Conservation (phyloP, 2,888 invertebrate species). For the Autographa gamma region DNA sequence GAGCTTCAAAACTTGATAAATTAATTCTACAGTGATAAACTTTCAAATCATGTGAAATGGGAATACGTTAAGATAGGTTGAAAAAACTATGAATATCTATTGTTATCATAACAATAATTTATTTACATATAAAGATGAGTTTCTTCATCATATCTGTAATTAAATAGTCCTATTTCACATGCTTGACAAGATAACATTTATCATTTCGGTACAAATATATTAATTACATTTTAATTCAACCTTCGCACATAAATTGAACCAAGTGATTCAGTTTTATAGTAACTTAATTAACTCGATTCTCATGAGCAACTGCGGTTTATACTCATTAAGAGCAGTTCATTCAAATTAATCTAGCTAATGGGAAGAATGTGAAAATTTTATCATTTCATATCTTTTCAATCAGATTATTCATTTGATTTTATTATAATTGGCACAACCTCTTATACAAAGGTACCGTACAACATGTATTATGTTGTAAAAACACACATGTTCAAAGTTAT, state of each 20-base stretch:
- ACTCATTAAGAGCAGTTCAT: conserved; percentile 28
- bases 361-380: neutral
- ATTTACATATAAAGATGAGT: neutral
- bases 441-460: neutral
- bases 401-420: neutral
- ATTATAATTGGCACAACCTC: neutral
- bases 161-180: conserved; percentile 11
- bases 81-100: neutral
- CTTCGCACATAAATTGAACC: neutral
- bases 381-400: neutral
- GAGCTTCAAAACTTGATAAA: neutral
- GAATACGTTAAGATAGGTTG: neutral
- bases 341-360: conserved; percentile 14
- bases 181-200: conserved; percentile 16
- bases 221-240: conserved; percentile 41
- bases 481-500: neutral
- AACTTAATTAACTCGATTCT: conserved; percentile 35
- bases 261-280: conserved; percentile 23
- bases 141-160: conserved; percentile 11
- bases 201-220: conserved; percentile 10
- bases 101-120: neutral
- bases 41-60: neutral
- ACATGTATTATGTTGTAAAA: neutral
- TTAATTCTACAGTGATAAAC: neutral
- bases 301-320: conserved; percentile 27